These are phyloP conservation scores for Hemicordylus capensis DNA, from an alignment of 2,113 vertebrate species.

Conservation along the genomic window DNA sequence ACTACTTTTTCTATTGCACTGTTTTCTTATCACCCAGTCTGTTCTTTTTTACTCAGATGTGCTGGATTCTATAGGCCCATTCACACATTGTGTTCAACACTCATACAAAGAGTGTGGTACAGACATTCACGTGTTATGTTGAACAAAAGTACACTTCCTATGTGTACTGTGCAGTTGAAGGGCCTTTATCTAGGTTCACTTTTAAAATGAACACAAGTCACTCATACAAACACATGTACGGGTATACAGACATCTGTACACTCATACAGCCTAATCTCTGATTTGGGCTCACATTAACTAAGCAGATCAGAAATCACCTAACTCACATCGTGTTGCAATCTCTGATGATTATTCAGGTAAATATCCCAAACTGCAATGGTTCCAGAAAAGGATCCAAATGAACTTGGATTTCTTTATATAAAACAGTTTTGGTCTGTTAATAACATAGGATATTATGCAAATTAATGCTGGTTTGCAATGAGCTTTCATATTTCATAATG, in stretches of 20 bases:
- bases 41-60: not conserved
- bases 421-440: not conserved
- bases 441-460: constrained; percentile 9
- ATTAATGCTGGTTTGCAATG: constrained; percentile 31
- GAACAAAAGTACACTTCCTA: no score
- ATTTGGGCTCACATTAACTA: no score
- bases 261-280: no score
- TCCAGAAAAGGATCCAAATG: not conserved
- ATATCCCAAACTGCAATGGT: not conserved
- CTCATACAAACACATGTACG: no score
- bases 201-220: no score
- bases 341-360: not conserved
- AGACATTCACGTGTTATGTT: no score
- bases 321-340: not conserved
- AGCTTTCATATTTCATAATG: not conserved
- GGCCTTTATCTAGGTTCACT: no score
- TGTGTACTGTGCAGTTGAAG: no score
- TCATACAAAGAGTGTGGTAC: no score
- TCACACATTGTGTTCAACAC: no score
- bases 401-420: not conserved
- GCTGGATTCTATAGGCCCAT: no score
- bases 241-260: no score
- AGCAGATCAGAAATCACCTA: not conserved
- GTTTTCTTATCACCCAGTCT: not conserved
- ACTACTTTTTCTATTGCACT: not conserved